phyloP scores from a whole-genome alignment of 53 echinoderm and acorn worm genomes.

The Luidia sarsii region DNA sequence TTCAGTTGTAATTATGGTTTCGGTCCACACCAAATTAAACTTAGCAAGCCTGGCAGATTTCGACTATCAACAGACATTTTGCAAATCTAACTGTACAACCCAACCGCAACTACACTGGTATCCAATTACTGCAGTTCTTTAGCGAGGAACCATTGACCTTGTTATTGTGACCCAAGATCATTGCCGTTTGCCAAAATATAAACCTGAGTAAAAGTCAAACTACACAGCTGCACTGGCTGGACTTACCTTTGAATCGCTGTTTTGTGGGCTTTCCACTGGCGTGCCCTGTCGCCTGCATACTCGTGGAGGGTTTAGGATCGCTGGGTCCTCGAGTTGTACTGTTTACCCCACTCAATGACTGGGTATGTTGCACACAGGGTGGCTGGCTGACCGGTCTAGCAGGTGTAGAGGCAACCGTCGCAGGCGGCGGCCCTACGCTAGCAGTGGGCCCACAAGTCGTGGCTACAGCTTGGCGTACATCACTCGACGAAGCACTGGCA shows the following conservation, averaged over 20 bases:
- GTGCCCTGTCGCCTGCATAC: constrained; percentile 39
- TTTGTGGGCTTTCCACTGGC: constrained; percentile 47
- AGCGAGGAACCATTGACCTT: constrained; percentile 40
- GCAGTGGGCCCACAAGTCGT: constrained; percentile 38
- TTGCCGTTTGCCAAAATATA: not conserved
- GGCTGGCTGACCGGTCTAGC: constrained; percentile 52
- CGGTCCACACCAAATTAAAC: too few relatives aligned
- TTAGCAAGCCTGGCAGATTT: too few relatives aligned
- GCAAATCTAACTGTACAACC: too few relatives aligned
- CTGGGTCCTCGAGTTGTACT: constrained; percentile 60
- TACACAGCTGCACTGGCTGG: too few relatives aligned
- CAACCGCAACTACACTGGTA: too few relatives aligned
- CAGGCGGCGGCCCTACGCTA: constrained; percentile 34
- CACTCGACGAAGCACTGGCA: constrained; percentile 58
- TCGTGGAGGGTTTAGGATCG: constrained; percentile 60
- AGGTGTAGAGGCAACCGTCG: constrained; percentile 36
- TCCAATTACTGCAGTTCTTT: too few relatives aligned
- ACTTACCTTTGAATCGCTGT: constrained; percentile 64
- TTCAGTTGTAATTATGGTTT: too few relatives aligned
- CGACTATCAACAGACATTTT: too few relatives aligned
- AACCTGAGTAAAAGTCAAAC: too few relatives aligned
- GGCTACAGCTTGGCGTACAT: constrained; percentile 48
- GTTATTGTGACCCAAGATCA: constrained; percentile 14
- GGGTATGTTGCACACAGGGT: constrained; percentile 48
- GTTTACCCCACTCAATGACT: constrained; percentile 50